Evolutionary conservation across 2,888 invertebrate genomes (phyloP), one percentile per base, ranked within the genome.

Genomic region (Caenorhabditis imperialis): DNA sequence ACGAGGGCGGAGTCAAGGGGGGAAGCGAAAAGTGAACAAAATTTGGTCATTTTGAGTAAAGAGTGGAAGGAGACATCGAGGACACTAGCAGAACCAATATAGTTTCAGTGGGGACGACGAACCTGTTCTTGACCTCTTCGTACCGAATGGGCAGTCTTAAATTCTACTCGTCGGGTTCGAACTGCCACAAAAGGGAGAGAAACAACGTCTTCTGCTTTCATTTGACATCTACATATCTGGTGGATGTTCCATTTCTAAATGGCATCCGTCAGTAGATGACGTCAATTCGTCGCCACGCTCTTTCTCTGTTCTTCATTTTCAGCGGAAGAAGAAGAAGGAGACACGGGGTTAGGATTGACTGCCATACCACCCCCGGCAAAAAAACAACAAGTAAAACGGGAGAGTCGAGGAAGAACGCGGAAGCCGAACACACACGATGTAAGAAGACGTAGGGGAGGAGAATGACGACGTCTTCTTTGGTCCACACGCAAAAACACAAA

Each of bases 301-400:
- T 27, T 22, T 18, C 44, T 8, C 7, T 25, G 53, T 63, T 48
- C 65, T 57, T 65, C 65, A 65, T 65, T 65, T 65, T 57, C 65
- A 65, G 65, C 45, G 37, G 25, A 16, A 16, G 40, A 30, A 51
- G 33, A n/a, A n/a, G n/a, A 30, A 30, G 30, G 30, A 7, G 30
- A 7, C 7, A 30, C 6, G 30, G 30, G 6, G 30, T 30, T 30
- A 30, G 10, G 35, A 53, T 37, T 44, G 48, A 38, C 30, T 42
- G 40, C n/a, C 40, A n/a, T 58, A 22, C 65, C 65, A 65, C 65
- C 65, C 65, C 55, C 50, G 12, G 48, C 33, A 48, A 67, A 67
- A 67, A 63, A 45, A 67, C 58, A 54, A 69, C 60, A 60, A 60
- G 60, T 69, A 61, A 61, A 70, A 38, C 37, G 63, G 6, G 55